Conservation (phyloP, 2,797 vertebrate species). For the Dermochelys coriacea region DNA sequence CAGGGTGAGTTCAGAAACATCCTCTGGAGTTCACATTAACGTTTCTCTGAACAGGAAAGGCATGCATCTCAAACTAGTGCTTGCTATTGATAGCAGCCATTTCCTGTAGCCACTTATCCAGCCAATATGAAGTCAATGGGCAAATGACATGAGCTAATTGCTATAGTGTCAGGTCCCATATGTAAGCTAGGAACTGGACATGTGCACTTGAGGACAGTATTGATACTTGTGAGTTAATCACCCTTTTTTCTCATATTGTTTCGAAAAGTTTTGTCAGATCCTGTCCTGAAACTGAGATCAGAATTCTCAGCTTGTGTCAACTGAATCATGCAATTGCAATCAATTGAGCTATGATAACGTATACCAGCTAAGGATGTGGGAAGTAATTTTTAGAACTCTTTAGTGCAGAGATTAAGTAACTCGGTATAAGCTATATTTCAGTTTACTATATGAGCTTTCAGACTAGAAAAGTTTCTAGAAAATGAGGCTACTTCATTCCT, state of each 20-base stretch:
- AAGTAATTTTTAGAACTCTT: background rate
- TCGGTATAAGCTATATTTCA: background rate
- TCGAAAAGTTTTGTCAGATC: background rate
- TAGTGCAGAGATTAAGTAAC: background rate
- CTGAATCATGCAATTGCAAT: accelerated
- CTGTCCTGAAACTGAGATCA: background rate
- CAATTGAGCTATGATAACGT: background rate
- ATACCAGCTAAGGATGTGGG: background rate
- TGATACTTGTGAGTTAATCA: background rate
- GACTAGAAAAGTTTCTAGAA: background rate
- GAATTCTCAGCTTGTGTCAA: accelerated
- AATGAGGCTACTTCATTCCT: background rate
- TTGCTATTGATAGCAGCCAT: background rate
- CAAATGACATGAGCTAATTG: background rate
- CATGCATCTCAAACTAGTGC: background rate
- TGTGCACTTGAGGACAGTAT: background rate
- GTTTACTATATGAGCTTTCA: constrained; percentile 10
- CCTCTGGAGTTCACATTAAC: background rate
- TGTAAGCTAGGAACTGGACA: background rate
- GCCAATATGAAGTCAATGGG: background rate
- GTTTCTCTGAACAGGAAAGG: constrained; percentile 2
- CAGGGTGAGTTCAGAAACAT: background rate
- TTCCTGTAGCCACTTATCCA: constrained; percentile 26
- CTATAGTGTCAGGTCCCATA: background rate
- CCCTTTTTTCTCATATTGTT: background rate